Base-by-base conservation (phyloP, 2,113 vertebrate genomes). In the Herpetotheres cachinnans region DNA sequence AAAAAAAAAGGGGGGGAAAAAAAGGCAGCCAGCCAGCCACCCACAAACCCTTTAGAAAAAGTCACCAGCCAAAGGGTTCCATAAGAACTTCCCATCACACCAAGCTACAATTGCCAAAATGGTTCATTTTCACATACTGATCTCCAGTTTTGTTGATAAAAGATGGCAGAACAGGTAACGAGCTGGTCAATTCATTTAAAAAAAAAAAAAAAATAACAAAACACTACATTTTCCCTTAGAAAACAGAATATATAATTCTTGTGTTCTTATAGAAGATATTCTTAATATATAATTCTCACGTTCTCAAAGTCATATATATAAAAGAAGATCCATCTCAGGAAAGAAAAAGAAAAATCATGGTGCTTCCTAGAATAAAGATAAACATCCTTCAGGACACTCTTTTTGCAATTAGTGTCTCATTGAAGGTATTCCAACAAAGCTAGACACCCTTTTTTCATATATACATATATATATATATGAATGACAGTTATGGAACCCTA, bases 281-380 rank as follows among this genome's bases (percentile, higher is more conserved):
- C 24, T 52, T 36, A 63, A 26, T 12, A 52, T 15, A 17, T 14
- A 76, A 46, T 19, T 40, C 61, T 58, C 30, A 30, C 5, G 1
- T 65, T 87, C 62, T 90, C 7, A n/a, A 74, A 78, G 62, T 36
- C 0, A 0, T 3, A 52, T 1, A 4, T 10, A 7, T 11, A 7
- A 22, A 38, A 66, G 54, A 42, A 55, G 7, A 67, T 26, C 26
- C 10, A 10, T 6, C 52, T 63, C 15, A 10, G 46, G n/a, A 16
- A 77, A 90, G n/a, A 25, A 24, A 29, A 84, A n/a, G 21, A 73
- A 93, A 61, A 86, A 50, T 4, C 34, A 27, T 2, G 65, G 20
- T 10, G 16, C 24, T 77, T 62, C n/a, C 49, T 24, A 83, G 38
- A 77, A 73, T 32, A 40, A 84, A 62, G 36, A 12, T 65, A 49